Percentiles rank a stretch among this genome's conserved stretches.
These are phyloP conservation scores for Homarus americanus DNA, from an alignment of 1,140 invertebrate genomes.

Conservation along the genomic window DNA sequence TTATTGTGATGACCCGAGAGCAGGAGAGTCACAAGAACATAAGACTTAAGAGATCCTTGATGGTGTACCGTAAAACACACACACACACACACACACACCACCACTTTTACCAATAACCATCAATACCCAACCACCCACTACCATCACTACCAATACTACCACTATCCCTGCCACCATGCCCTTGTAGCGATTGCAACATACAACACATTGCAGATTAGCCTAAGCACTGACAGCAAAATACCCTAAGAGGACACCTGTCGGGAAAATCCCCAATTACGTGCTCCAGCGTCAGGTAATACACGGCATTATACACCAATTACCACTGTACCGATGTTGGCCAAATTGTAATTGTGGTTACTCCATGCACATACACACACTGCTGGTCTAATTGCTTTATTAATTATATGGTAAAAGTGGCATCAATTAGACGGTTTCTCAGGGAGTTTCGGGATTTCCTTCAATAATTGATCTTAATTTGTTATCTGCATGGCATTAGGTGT, in stretches of 20 bases:
- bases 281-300: not conserved
- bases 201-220: not conserved
- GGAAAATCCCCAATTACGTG: not conserved
- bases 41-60: too few relatives aligned
- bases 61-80: too few relatives aligned
- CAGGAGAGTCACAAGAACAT: too few relatives aligned
- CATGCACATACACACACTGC: too few relatives aligned
- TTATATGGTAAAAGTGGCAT: not conserved
- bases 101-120: not conserved
- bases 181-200: not conserved
- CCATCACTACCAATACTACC: not conserved
- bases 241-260: not conserved
- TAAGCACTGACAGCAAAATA: not conserved
- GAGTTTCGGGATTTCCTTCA: not conserved
- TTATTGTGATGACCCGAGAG: too few relatives aligned
- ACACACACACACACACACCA: too few relatives aligned
- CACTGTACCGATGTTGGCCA: not conserved
- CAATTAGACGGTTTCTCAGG: not conserved
- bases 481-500: not conserved
- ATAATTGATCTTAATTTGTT: not conserved
- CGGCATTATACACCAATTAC: not conserved
- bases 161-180: not conserved
- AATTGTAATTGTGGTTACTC: slow-evolving; percentile 5
- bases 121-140: not conserved
- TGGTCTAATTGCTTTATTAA: too few relatives aligned